phyloP scores from a whole-genome alignment of 1,140 invertebrate species.

The Drosophila pallidifrons region DNA sequence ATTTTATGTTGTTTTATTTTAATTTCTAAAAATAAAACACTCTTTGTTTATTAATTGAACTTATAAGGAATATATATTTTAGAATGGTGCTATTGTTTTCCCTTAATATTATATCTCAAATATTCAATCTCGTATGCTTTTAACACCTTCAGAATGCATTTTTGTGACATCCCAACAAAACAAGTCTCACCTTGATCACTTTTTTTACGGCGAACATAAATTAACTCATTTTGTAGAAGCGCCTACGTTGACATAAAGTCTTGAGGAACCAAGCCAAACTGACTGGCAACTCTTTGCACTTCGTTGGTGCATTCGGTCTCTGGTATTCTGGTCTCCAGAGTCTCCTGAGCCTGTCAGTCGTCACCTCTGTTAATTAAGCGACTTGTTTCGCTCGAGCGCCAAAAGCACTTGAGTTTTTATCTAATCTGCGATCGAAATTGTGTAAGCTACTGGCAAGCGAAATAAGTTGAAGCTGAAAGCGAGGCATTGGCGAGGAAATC shows the following conservation, averaged over 20 bases:
- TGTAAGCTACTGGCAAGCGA: slow-evolving; percentile 56
- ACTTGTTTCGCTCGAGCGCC: slow-evolving; percentile 57
- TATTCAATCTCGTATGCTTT: neutral
- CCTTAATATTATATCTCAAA: neutral
- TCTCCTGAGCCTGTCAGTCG: slow-evolving; percentile 18
- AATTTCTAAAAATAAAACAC: too few species aligned
- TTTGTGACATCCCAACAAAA: neutral
- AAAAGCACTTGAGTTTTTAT: slow-evolving; percentile 52
- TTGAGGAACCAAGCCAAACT: slow-evolving; percentile 1
- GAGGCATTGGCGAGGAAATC: slow-evolving; percentile 10
- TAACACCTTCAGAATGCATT: neutral
- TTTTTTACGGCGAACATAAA: slow-evolving; percentile 7
- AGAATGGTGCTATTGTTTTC: neutral
- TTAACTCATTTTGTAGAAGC: slow-evolving; percentile 31
- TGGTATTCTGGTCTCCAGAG: neutral
- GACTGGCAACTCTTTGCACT: slow-evolving; percentile 7
- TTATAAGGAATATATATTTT: too few species aligned
- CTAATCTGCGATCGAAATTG: slow-evolving; percentile 74
- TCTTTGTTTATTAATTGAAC: too few species aligned
- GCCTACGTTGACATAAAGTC: slow-evolving; percentile 20
- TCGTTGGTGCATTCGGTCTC: neutral
- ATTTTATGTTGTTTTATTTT: too few species aligned
- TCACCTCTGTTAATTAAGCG: slow-evolving; percentile 64
- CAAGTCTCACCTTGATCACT: slow-evolving; percentile 2
- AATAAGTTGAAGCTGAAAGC: slow-evolving; percentile 18